Conservation (phyloP, 2,888 invertebrate species). For the Pandemis cinnamomeana region DNA sequence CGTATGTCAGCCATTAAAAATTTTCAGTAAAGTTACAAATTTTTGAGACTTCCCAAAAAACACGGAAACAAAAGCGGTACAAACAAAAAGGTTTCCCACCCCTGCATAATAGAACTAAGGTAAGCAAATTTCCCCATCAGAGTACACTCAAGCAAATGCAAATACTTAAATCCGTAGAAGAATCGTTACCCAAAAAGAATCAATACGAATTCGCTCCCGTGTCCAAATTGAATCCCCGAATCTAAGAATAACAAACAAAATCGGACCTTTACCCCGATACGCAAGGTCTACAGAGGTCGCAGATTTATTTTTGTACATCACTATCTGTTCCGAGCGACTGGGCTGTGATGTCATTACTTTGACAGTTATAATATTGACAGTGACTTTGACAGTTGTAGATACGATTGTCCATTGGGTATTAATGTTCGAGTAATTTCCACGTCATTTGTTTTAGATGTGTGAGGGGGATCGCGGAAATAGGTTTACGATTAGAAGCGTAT, state of each 20-base stretch:
- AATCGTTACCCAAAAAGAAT: slow-evolving; percentile 66
- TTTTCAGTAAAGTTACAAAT: no score
- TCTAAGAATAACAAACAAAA: slow-evolving; percentile 37
- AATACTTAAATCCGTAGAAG: slow-evolving; percentile 60
- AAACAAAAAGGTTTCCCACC: slow-evolving; percentile 47
- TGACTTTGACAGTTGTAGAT: slow-evolving; percentile 70
- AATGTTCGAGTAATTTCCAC: slow-evolving; percentile 69
- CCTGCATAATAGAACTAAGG: slow-evolving; percentile 64
- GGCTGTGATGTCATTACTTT: slow-evolving; percentile 68
- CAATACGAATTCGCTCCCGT: slow-evolving; percentile 65
- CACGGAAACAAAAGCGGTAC: not conserved
- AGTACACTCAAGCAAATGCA: slow-evolving; percentile 69
- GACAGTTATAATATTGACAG: slow-evolving; percentile 67
- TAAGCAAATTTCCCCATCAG: slow-evolving; percentile 68
- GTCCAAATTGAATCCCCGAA: slow-evolving; percentile 59
- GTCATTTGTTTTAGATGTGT: slow-evolving; percentile 55
- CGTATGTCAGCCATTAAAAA: no score
- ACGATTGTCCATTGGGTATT: slow-evolving; percentile 62
- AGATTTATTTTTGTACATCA: slow-evolving; percentile 49
- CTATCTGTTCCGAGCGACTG: slow-evolving; percentile 75
- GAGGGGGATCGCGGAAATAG: not conserved
- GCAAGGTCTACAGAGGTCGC: slow-evolving; percentile 1
- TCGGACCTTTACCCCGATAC: slow-evolving; percentile 24
- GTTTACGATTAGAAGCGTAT: not conserved
- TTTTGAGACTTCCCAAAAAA: no score